Evolutionary conservation across 92 coral and sea anemone genomes (phyloP), one percentile per base, ranked within the genome.

Genomic region (Umimayanthus kanabou): DNA sequence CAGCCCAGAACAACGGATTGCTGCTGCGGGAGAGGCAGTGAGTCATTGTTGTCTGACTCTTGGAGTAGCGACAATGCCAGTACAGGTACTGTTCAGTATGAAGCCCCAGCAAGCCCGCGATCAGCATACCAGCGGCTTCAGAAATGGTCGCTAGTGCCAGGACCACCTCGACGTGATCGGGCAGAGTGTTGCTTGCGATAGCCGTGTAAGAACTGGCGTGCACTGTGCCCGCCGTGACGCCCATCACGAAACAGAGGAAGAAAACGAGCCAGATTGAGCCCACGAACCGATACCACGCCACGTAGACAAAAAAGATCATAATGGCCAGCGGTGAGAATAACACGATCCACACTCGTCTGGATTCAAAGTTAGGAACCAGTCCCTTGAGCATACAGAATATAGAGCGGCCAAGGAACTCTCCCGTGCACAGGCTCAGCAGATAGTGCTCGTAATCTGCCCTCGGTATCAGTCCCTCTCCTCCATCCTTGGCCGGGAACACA

Each of bases 391-490:
- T 91, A 88, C 94, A 91, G 90, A 93, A 91, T 39, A 91, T 85
- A 43, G 93, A 64, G 16, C 95, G 93, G 23, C 98, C 98, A 9
- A 94, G 93, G 94, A 94, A 94, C 92, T 94, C 96, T 43, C 98
- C 98, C 13, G 92, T 85, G 87, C 91, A 82, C 84, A 92, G 90
- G 90, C 98, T 89, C 78, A 94, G 86, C 74, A 94, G 84, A 87
- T 94, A 94, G 85, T 94, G 95, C 71, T 89, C 94, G 80, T 89
- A 94, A 80, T 94, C 91, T 49, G 91, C 93, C 81, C 98, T 84
- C 11, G 95, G 92, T 14, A 49, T 86, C 16, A 94, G 88, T 28
- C 86, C 94, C 39, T 85, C 91, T 18, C 91, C 93, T 39, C 49
- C 89, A 3, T 89, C 87, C 0, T 66, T 77, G 55, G 85, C 83